A percentile compares a stretch with the other conserved stretches of the same genome.
Conservation (phyloP, 1,140 invertebrate species). For the Diploscapter pachys region DNA sequence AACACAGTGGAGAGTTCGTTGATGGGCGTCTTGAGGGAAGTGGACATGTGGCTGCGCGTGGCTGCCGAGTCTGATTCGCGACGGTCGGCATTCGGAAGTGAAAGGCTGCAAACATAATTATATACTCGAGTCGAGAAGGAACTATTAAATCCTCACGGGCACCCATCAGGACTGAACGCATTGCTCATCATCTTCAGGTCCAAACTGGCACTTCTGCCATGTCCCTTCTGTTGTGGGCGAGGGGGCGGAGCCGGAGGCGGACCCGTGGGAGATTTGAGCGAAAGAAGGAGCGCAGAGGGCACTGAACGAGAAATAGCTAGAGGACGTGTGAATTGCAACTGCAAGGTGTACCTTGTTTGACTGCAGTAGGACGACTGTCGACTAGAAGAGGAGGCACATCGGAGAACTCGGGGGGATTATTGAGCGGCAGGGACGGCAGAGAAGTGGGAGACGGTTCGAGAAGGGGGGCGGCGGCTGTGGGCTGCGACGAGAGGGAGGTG, state of each 20-base stretch:
- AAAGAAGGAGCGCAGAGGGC: not conserved
- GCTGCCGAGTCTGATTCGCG: constrained; percentile 8
- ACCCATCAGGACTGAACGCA: not conserved
- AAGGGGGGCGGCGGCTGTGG: too few relatives aligned
- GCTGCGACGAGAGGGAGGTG: too few relatives aligned
- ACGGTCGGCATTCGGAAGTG: constrained; percentile 4
- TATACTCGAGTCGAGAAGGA: constrained; percentile 4
- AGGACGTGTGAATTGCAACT: constrained; percentile 3
- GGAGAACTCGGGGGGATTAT: constrained; percentile 15
- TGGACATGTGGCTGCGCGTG: not conserved
- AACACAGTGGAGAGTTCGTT: too few relatives aligned
- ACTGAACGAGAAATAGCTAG: not conserved
- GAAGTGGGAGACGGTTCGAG: too few relatives aligned
- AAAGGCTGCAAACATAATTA: constrained; percentile 16
- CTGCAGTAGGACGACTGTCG: constrained; percentile 36
- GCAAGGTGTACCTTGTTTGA: constrained; percentile 16
- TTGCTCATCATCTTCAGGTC: constrained; percentile 25
- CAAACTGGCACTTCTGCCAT: constrained; percentile 39
- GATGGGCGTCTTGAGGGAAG: not conserved
- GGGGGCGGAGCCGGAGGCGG: constrained; percentile 41
- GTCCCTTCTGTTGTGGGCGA: constrained; percentile 34
- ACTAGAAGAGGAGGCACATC: constrained; percentile 34
- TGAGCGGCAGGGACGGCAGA: not conserved
- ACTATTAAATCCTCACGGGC: constrained; percentile 8
- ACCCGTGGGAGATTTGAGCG: constrained; percentile 23